A percentile compares a stretch with the other conserved stretches of the same genome.
Evolutionary conservation across 1,140 invertebrate species (phyloP).

Genomic region (Antheraea pernyi): DNA sequence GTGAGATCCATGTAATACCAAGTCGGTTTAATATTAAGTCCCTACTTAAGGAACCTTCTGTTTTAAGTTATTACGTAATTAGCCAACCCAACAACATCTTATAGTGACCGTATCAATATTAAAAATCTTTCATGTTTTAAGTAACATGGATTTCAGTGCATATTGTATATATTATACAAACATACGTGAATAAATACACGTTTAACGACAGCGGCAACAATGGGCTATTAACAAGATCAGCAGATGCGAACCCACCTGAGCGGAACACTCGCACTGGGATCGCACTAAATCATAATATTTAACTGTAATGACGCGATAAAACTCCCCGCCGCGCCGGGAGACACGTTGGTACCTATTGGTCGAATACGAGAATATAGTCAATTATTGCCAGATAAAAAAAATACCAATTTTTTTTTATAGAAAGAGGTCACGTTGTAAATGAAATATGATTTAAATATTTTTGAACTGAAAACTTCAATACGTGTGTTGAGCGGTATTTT

Average conservation of each 20-base stretch:
- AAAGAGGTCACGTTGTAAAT: no score
- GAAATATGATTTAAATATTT: no score
- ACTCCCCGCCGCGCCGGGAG: constrained; percentile 18
- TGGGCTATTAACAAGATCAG: constrained; percentile 18
- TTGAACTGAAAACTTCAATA: no score
- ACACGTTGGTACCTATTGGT: not conserved
- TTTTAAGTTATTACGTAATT: no score
- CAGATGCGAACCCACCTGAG: constrained; percentile 25
- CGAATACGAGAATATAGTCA: not conserved
- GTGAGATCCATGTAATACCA: no score
- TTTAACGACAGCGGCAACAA: constrained; percentile 14
- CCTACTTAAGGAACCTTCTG: no score
- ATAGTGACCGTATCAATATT: no score
- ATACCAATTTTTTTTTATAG: no score
- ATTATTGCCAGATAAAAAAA: not conserved
- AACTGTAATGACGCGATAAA: constrained; percentile 27
- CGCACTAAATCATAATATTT: constrained; percentile 29
- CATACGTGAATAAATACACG: not conserved
- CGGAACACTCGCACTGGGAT: constrained; percentile 13
- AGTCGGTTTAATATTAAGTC: no score
- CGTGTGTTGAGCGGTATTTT: no score
- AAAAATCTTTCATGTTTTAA: no score
- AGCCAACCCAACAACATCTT: no score
- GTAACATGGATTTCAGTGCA: not conserved
- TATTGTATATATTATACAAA: not conserved